A percentile compares a stretch with the other conserved stretches of the same genome.
These are phyloP conservation scores for Lepidurus packardi DNA, from an alignment of 1,140 invertebrate genomes.

Conservation along the genomic window DNA sequence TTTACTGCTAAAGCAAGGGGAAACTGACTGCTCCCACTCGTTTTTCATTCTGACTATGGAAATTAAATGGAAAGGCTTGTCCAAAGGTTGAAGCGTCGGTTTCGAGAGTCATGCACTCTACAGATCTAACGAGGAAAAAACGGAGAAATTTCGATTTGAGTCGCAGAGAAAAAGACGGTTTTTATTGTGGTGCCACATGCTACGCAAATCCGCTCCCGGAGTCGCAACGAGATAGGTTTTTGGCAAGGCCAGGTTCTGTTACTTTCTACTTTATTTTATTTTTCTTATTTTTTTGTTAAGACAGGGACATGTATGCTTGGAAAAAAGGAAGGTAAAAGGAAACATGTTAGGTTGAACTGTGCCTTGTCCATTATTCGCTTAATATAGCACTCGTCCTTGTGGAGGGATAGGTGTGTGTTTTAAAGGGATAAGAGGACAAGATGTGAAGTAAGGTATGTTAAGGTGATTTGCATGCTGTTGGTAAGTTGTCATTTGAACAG, in stretches of 20 bases:
- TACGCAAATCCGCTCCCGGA: neutral
- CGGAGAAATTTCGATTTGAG: neutral
- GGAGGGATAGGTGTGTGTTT: neutral
- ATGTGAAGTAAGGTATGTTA: neutral
- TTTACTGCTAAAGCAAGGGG: too few species aligned
- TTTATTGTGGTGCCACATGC: neutral
- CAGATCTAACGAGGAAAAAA: neutral
- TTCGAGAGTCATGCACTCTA: too few species aligned
- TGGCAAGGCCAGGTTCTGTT: neutral
- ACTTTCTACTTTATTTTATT: neutral
- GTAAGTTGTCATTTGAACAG: neutral
- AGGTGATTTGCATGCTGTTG: slow-evolving; percentile 10
- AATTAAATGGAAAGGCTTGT: too few species aligned
- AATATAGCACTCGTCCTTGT: too few species aligned
- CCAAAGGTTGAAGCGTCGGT: too few species aligned
- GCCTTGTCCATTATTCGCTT: too few species aligned
- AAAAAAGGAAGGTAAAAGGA: too few species aligned
- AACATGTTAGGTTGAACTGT: too few species aligned
- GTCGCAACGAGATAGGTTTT: neutral
- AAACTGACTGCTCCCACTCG: too few species aligned
- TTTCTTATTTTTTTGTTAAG: neutral
- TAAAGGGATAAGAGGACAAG: neutral
- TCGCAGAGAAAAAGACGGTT: neutral
- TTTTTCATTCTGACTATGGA: too few species aligned
- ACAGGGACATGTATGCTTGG: too few species aligned